Conservation (phyloP, 2,888 invertebrate species). For the Smittia sp. region DNA sequence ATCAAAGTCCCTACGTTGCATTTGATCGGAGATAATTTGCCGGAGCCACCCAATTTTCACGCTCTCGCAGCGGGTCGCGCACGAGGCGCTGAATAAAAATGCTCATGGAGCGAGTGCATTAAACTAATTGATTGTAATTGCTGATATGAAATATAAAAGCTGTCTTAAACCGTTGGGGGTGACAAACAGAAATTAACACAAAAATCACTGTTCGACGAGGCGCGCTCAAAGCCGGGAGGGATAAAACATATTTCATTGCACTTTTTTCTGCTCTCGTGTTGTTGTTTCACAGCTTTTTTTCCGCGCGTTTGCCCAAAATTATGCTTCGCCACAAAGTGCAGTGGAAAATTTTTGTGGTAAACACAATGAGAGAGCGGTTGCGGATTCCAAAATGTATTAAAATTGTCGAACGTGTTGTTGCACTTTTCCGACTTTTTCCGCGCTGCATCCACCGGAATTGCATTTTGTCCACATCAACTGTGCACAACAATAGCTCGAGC, state of each 20-base stretch:
- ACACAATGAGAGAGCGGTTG: slow-evolving; percentile 7
- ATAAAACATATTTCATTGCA: slow-evolving; percentile 23
- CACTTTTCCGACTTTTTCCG: neutral
- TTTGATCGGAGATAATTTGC: slow-evolving; percentile 17
- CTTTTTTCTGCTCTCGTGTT: slow-evolving; percentile 6
- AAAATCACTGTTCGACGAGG: slow-evolving; percentile 15
- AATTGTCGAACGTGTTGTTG: slow-evolving; percentile 29
- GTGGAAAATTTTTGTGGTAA: slow-evolving; percentile 37
- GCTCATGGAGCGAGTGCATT: neutral
- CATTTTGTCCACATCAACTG: slow-evolving; percentile 3
- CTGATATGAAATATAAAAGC: slow-evolving; percentile 19
- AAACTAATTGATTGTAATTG: slow-evolving; percentile 26
- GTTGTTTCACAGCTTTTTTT: slow-evolving; percentile 18
- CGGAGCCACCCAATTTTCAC: neutral
- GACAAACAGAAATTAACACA: slow-evolving; percentile 22
- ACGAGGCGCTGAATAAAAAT: neutral
- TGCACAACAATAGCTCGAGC: neutral
- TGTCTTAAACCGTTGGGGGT: neutral
- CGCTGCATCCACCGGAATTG: neutral
- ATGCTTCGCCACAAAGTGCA: slow-evolving; percentile 24
- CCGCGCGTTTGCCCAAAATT: slow-evolving; percentile 21
- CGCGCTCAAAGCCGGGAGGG: neutral
- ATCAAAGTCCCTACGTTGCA: neutral
- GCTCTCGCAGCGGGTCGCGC: neutral
- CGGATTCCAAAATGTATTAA: slow-evolving; percentile 16